Base-by-base conservation (phyloP, 2,113 vertebrate species). In the Zosterops lateralis region DNA sequence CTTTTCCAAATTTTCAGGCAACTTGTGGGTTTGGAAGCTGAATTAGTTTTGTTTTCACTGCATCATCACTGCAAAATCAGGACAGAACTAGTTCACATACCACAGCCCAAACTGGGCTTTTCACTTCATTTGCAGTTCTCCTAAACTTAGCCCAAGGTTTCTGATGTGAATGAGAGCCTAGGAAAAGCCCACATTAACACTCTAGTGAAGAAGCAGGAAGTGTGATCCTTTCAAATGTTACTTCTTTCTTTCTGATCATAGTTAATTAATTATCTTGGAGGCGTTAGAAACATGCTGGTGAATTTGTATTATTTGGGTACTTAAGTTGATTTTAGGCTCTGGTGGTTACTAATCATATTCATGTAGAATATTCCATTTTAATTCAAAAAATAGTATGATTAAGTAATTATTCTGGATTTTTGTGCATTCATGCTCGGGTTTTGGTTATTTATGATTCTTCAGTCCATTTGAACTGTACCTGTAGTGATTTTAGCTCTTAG, bases 1-100 rank as follows among this genome's bases (percentile, higher is more conserved):
- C 40, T 87, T 81, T 92, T 84, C 87, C 87, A 92, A 73, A 78
- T 67, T 87, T 81, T 84, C 38, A 64, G 24, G 44, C 20, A 89
- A 51, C 29, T 77, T 87, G 12, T 77, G 20, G 4, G 51, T 94
- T 66, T 70, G 68, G 32, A 89, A 90, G 32, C 29, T 81, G 47
- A 84, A 84, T 67, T 77, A 71, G 21, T 77, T 93, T 87, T 77
- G 21, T 56, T 86, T 74, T 75, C 73, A 60, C 18, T 75, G 36
- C 38, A 78, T n/a, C 26, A 13, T 81, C 44, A 72, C 34, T 71
- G 77, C 24, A 70, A 90, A 95, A 66, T 62, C 42, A 66, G 22
- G 38, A 22, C 12, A 78, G 61, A 84, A 71, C 12, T 47, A 31
- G 26, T 18, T 92, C 51, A 51, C 10, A 42, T 42, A 31, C 17